Evolutionary conservation across 2,113 vertebrate species (phyloP), one percentile per base, ranked within the genome.

Genomic region (Rhea pennata): DNA sequence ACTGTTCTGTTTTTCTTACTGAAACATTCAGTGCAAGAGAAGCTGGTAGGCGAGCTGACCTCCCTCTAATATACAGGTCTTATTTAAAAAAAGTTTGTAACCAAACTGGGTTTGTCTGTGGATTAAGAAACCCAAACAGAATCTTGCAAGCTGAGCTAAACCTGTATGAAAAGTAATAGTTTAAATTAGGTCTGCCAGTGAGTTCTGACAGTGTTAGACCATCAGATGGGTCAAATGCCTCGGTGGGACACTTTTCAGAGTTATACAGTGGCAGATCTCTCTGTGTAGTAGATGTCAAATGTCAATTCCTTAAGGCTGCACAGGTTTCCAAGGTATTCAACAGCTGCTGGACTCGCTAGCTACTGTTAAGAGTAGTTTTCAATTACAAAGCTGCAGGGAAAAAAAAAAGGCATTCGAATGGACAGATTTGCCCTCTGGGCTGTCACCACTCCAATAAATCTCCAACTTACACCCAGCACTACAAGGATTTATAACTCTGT

Each of bases 241-340:
- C 88, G 64, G 24, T 59, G 77, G 42, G 42, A 75, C 48, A 6
- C 73, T 95, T 77, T 75, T 88, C 64, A 87, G 92, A 90, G 81
- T 75, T 10, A 2, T 5, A 1, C 48, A 0, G 1, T 59, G 53
- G 61, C 84, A 91, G 80, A 89, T 76, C 44, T 82, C 74, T 72
- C 70, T 56, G 20, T 78, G 58, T 84, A 59, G 19, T 33, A 33
- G 56, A 59, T 59, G 56, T 59, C 29, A 86, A 78, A 91, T 46
- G 87, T 78, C 84, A 89, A 9, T 84, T 87, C 58, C 84, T 89
- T 87, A 92, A 78, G 33, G 16, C 71, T 92, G 44, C 82, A 58
- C 73, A 75, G 53, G 9, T 87, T 27, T 75, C 46, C 70, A 67
- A 20, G 4, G 44, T 91, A 27, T 79, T 72, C 62, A 84, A 77